Base-by-base conservation (phyloP, 1,140 invertebrate genomes). In the Drosophila funebris region DNA sequence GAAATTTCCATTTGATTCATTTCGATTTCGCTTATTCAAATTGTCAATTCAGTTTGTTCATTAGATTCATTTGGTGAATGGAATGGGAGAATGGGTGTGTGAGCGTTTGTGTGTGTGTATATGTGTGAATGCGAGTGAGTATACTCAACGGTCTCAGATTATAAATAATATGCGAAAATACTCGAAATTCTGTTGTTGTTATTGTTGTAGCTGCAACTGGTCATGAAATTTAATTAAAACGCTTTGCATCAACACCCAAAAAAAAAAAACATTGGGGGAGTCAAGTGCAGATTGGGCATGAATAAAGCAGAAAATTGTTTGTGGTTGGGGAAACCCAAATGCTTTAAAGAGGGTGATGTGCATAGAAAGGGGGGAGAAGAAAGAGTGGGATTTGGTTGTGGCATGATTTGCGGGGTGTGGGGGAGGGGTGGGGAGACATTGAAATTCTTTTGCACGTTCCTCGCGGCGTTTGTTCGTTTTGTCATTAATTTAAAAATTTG, bases 401-500 rank as follows among this genome's bases (percentile, higher is more conserved):
- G 11, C 31, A 36, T 11, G 9, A 36, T 3, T 3, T 3, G 31
- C 1, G 60, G 6, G 11, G 31, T 24, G 29, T 13, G 46, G 37
- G n/a, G n/a, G 52, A 5, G 58, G 11, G 4, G n/a, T 3, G 14
- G 13, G 14, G 5, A 16, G 44, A n/a, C 62, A 57, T 60, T 56
- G 57, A 81, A 81, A 69, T 81, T 73, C 61, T 52, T 73, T 60
- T 50, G 52, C 71, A 73, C 18, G 57, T 67, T 62, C 18, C 67
- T 41, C 37, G 4, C 20, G 37, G 24, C 58, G 43, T 63, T 73
- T 53, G 43, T 78, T 84, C 57, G 73, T 71, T 74, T 85, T 85
- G 53, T 85, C 81, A 85, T 85, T 85, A 85, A 80, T 85, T 78
- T 85, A 80, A 78, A 80, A 75, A 85, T 80, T 77, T 80, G 73